Evolutionary conservation across 2,113 vertebrate species (phyloP).

Genomic region (Antechinus stuartii): DNA sequence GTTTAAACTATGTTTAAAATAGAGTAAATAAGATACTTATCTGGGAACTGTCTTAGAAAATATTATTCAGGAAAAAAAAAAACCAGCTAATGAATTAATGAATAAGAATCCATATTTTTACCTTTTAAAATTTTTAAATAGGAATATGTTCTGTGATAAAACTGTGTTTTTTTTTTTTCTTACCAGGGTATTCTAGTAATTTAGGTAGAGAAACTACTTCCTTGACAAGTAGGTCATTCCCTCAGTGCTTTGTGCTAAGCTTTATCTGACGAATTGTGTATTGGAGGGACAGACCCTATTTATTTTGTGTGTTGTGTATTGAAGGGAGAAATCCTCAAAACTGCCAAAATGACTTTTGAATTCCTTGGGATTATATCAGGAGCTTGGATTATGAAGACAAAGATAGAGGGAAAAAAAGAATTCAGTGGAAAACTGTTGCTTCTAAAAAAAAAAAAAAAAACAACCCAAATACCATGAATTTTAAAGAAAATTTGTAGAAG

Average conservation of each 20-base stretch:
- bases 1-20: background rate
- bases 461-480: background rate
- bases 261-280: accelerated
- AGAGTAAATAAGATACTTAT: background rate
- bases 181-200: constrained; percentile 4
- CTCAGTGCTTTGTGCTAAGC: accelerated
- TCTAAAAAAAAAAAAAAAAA: background rate
- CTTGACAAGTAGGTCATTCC: background rate
- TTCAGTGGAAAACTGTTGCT: background rate
- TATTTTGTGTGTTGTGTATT: background rate
- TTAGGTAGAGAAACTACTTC: background rate
- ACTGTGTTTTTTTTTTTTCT: background rate
- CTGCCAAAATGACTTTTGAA: background rate
- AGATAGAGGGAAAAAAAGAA: background rate
- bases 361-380: background rate
- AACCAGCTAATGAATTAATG: background rate
- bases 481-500: background rate
- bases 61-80: background rate
- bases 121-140: background rate
- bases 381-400: background rate
- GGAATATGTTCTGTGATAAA: background rate
- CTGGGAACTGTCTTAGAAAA: background rate
- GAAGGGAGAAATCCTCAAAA: background rate
- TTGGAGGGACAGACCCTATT: background rate
- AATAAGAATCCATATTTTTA: background rate